A percentile compares a stretch with the other conserved stretches of the same genome.
phyloP scores from a whole-genome alignment of 2,797 vertebrate species.

The Cichlasoma orientale region DNA sequence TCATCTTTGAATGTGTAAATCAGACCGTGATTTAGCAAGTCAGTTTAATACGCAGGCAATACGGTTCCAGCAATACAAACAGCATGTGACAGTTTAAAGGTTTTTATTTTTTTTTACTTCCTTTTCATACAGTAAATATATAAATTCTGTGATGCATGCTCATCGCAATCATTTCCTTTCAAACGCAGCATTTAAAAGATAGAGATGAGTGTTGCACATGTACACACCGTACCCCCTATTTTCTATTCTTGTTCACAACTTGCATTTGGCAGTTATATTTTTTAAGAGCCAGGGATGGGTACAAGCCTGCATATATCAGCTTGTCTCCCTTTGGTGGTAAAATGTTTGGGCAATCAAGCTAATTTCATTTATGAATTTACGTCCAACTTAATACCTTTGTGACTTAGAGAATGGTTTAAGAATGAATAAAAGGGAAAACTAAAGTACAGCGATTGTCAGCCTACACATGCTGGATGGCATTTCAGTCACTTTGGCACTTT shows the following conservation, averaged over 20 bases:
- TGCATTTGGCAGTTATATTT: not conserved
- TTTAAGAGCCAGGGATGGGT: not conserved
- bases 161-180: not conserved
- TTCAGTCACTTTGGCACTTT: conserved; percentile 31
- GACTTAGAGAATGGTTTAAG: not conserved
- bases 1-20: conserved; percentile 36
- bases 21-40: not conserved
- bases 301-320: not conserved
- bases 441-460: conserved; percentile 16
- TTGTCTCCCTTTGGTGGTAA: conserved; percentile 10
- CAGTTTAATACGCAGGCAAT: conserved; percentile 20
- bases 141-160: not conserved
- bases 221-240: not conserved
- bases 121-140: not conserved
- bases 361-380: conserved; percentile 8
- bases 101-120: not conserved
- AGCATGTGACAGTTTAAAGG: not conserved
- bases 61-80: conserved; percentile 4
- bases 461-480: not conserved
- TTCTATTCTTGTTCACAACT: not conserved
- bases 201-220: not conserved
- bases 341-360: not conserved
- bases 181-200: not conserved
- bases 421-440: conserved; percentile 4
- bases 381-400: conserved; percentile 8